Conservation (phyloP, 2,113 vertebrate genomes). For the Neopipo cinnamomea region DNA sequence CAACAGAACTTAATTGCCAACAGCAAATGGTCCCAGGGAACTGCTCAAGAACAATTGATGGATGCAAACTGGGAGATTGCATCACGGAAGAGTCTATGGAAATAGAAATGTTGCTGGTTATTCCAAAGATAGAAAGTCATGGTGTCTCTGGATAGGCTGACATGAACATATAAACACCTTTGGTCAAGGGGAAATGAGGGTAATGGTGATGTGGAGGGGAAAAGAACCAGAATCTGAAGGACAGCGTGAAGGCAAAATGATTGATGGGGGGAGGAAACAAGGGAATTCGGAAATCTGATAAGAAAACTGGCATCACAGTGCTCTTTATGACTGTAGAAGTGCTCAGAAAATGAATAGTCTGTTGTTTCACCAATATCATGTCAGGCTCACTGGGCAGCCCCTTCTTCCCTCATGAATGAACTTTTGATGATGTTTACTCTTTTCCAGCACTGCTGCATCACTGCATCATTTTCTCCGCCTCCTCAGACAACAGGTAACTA, state of each 20-base stretch:
- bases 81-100: neutral
- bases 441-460: neutral
- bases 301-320: neutral
- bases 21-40: constrained; percentile 4
- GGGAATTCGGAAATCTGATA: neutral
- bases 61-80: constrained; percentile 39
- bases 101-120: neutral
- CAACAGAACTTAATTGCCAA: neutral
- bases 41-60: constrained; percentile 46
- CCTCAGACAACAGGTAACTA: neutral
- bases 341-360: neutral
- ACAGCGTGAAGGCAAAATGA: neutral
- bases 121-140: neutral
- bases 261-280: neutral
- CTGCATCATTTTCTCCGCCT: constrained; percentile 28
- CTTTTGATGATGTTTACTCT: neutral
- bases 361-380: neutral
- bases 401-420: neutral
- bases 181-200: neutral
- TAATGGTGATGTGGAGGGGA: neutral
- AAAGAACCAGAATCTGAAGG: neutral
- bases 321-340: neutral
- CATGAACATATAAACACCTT: neutral
- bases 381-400: neutral
- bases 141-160: neutral